These are phyloP conservation scores for Corynorhinus townsendii DNA, from an alignment of 2,113 vertebrate genomes.

Conservation along the genomic window DNA sequence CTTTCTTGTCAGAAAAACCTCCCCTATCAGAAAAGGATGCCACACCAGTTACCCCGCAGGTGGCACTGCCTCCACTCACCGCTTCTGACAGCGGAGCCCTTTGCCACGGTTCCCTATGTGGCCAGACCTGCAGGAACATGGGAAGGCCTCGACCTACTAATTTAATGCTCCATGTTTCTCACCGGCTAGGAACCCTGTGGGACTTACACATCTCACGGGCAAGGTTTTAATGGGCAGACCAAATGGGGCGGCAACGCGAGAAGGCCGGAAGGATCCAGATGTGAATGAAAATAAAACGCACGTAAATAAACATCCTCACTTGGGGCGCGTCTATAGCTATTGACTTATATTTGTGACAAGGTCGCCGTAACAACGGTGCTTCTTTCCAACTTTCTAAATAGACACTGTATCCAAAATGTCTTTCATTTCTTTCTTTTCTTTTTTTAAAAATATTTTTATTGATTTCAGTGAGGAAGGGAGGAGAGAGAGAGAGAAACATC, in stretches of 20 bases:
- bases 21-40: background rate
- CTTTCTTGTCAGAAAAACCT: background rate
- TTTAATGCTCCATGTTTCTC: background rate
- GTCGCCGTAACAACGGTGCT: background rate
- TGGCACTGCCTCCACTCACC: fast-evolving
- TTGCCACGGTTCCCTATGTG: background rate
- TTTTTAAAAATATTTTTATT: too few species aligned
- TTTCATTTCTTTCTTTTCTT: too few species aligned
- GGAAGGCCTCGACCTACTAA: background rate
- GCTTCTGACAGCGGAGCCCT: background rate
- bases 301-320: too few species aligned
- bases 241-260: background rate
- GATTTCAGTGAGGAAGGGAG: too few species aligned
- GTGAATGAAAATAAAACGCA: background rate
- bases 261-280: background rate
- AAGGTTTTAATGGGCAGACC: background rate
- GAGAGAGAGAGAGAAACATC: too few species aligned
- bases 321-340: fast-evolving
- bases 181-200: background rate
- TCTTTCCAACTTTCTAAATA: background rate
- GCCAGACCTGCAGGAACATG: background rate
- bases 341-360: background rate
- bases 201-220: background rate
- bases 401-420: background rate
- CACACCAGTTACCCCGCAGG: fast-evolving